These are phyloP conservation scores for Acleris sparsana DNA, from an alignment of 2,888 invertebrate species.

Conservation along the genomic window DNA sequence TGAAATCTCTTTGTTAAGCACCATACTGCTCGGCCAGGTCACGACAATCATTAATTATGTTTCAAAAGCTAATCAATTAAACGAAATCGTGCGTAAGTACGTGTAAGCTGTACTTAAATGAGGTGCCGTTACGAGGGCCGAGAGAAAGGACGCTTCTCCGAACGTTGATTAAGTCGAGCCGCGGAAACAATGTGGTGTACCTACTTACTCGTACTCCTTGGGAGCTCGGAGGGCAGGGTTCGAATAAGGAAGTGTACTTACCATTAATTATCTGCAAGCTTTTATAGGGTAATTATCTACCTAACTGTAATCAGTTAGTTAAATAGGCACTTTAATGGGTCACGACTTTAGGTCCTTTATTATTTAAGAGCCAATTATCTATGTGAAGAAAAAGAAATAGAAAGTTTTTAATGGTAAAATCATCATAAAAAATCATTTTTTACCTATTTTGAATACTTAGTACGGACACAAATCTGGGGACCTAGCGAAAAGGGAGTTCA, in stretches of 20 bases:
- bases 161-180: background rate
- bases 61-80: conserved; percentile 32
- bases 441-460: no score
- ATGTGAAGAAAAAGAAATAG: no score
- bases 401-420: no score
- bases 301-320: no score
- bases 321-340: no score
- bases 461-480: no score
- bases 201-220: background rate
- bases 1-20: conserved; percentile 3
- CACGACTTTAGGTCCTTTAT: no score
- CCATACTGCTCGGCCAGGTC: background rate
- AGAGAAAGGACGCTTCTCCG: conserved; percentile 23
- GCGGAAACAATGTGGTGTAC: conserved; percentile 5
- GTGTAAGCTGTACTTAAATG: conserved; percentile 14
- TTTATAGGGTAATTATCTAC: no score
- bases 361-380: no score
- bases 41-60: conserved; percentile 15
- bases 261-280: background rate
- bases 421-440: no score
- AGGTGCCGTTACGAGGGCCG: conserved; percentile 29
- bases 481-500: no score
- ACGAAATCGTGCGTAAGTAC: conserved; percentile 28
- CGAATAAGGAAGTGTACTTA: conserved; percentile 7
- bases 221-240: background rate